These are phyloP conservation scores for Plectus sambesii DNA, from an alignment of 1,140 invertebrate species.

Conservation along the genomic window DNA sequence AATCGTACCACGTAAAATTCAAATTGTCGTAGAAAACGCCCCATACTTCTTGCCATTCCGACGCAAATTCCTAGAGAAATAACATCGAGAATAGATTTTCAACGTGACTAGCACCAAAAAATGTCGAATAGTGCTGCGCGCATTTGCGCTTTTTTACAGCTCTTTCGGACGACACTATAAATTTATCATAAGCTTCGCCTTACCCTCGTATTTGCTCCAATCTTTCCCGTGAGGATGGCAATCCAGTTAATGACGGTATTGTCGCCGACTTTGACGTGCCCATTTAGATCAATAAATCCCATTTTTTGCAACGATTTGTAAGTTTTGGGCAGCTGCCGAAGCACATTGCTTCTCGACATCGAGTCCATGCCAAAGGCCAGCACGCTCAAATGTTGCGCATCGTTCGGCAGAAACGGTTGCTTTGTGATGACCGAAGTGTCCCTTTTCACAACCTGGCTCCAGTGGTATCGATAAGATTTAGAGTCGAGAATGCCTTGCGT, in stretches of 20 bases:
- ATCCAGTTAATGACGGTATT: constrained; percentile 20
- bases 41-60: constrained; percentile 42
- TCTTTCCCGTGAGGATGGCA: constrained; percentile 21
- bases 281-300: constrained; percentile 19
- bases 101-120: constrained; percentile 11
- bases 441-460: too few species aligned
- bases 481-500: too few species aligned
- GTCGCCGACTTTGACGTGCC: constrained; percentile 21
- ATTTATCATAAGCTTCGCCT: constrained; percentile 1
- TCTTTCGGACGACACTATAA: too few species aligned
- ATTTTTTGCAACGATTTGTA: constrained; percentile 14
- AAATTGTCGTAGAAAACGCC: constrained; percentile 56
- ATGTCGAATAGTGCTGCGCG: constrained; percentile 14
- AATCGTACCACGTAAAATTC: constrained; percentile 66
- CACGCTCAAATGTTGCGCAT: constrained; percentile 11
- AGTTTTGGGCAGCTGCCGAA: constrained; percentile 22
- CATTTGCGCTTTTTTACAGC: constrained; percentile 17
- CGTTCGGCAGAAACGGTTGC: too few species aligned
- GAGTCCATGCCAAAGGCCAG: constrained; percentile 21
- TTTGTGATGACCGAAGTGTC: too few species aligned
- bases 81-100: constrained; percentile 18
- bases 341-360: constrained; percentile 17
- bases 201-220: constrained; percentile 7
- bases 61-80: constrained; percentile 46
- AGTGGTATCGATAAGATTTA: too few species aligned